Evolutionary conservation across 2,888 invertebrate genomes (phyloP).

Genomic region (Cepaea hortensis): DNA sequence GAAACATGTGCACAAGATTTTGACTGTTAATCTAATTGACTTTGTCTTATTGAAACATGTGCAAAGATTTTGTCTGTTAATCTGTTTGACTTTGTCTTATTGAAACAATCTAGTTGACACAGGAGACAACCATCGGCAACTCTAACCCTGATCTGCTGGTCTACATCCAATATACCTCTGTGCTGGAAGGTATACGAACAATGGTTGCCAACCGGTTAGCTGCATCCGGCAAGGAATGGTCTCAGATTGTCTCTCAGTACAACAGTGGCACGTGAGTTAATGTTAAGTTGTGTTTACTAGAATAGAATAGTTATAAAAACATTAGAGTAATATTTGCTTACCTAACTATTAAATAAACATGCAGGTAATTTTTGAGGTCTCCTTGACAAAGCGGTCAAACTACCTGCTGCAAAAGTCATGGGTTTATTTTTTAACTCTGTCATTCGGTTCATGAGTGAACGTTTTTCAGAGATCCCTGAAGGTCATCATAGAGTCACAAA

Average conservation of each 20-base stretch:
- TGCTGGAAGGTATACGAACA: slow-evolving; percentile 85
- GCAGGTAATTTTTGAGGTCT: too few species aligned
- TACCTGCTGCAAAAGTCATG: too few species aligned
- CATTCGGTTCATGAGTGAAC: too few species aligned
- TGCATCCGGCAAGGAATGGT: slow-evolving; percentile 85
- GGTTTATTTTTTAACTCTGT: too few species aligned
- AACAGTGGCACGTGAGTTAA: slow-evolving; percentile 84
- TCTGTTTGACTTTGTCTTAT: not conserved
- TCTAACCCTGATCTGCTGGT: slow-evolving; percentile 83
- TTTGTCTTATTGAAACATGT: not conserved
- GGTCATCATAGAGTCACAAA: too few species aligned
- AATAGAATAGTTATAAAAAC: not conserved
- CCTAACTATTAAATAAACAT: too few species aligned
- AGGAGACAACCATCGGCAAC: slow-evolving; percentile 87
- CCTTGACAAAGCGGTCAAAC: too few species aligned
- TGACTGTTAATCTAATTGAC: too few species aligned
- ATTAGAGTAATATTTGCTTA: not conserved
- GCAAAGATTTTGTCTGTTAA: not conserved
- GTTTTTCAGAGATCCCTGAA: too few species aligned
- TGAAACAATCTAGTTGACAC: slow-evolving; percentile 78
- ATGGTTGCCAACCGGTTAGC: slow-evolving; percentile 90
- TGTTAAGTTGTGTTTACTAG: not conserved
- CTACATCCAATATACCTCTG: slow-evolving; percentile 80
- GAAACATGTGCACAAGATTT: too few species aligned
- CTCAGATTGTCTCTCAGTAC: slow-evolving; percentile 82